Conservation (phyloP, 2,888 invertebrate genomes). For the Nomada fabriciana region DNA sequence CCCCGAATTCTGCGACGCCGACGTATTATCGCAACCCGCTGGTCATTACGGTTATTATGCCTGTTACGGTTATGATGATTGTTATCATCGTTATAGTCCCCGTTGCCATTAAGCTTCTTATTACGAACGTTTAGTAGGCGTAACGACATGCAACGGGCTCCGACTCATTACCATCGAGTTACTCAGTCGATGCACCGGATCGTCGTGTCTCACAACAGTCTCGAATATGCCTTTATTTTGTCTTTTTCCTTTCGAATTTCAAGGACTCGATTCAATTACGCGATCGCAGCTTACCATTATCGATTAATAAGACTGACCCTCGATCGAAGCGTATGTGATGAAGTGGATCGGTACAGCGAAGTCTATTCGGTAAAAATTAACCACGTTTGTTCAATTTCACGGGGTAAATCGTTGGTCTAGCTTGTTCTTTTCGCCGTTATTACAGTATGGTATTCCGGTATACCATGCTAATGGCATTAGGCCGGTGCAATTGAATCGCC, state of each 20-base stretch:
- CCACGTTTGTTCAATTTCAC: slow-evolving; percentile 7
- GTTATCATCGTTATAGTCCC: slow-evolving; percentile 63
- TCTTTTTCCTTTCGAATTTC: slow-evolving; percentile 7
- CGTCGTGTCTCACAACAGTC: background rate
- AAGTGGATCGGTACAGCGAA: no score
- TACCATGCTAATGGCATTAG: background rate
- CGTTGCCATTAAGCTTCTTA: slow-evolving; percentile 67
- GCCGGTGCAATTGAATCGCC: background rate
- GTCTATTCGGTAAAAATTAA: background rate
- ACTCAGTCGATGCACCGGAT: slow-evolving; percentile 4
- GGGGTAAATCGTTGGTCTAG: background rate
- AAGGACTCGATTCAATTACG: slow-evolving; percentile 18
- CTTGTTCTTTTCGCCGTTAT: background rate
- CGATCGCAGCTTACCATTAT: background rate
- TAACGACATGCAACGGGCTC: slow-evolving; percentile 32
- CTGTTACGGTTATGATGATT: slow-evolving; percentile 72
- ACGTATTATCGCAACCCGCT: slow-evolving; percentile 59
- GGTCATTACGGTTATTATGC: slow-evolving; percentile 70
- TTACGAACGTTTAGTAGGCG: slow-evolving; percentile 60
- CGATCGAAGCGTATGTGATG: background rate
- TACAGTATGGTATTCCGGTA: background rate
- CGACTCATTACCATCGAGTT: slow-evolving; percentile 36
- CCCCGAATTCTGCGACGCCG: slow-evolving; percentile 50
- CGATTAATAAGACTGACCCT: slow-evolving; percentile 22
- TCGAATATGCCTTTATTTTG: no score